These are phyloP conservation scores for Sus cebifrons DNA, from an alignment of 2,797 vertebrate species.

Conservation along the genomic window DNA sequence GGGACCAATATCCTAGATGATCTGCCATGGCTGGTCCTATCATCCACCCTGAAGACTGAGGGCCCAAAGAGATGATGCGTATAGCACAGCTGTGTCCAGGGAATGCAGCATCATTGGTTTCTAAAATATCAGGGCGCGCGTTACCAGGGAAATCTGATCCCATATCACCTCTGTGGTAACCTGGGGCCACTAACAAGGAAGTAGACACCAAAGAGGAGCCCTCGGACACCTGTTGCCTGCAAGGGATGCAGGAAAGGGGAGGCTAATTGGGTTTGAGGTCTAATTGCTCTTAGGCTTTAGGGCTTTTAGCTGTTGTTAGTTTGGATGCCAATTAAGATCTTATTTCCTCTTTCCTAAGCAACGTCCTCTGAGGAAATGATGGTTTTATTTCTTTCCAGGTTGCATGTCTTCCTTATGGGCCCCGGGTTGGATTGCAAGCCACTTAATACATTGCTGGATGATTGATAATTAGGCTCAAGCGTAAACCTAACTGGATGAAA, in stretches of 20 bases:
- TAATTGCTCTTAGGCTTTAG: not conserved
- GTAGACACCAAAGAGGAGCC: rapidly evolving
- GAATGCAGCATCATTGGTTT: not conserved
- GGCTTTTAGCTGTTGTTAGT: not conserved
- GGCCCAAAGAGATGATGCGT: not conserved
- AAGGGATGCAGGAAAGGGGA: not conserved
- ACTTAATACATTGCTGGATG: not conserved
- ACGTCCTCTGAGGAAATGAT: not conserved
- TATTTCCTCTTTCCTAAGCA: conserved; percentile 7
- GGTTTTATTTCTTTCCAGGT: not conserved
- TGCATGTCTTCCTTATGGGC: not conserved
- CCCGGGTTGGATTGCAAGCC: conserved; percentile 1
- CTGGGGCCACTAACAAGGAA: not conserved
- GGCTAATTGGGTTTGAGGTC: not conserved
- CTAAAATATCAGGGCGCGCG: not conserved
- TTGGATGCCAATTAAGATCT: conserved; percentile 39
- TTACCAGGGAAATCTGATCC: not conserved
- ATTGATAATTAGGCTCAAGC: not conserved
- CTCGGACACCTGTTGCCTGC: not conserved
- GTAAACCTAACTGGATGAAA: not conserved
- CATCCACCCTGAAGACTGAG: rapidly evolving
- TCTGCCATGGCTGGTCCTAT: rapidly evolving
- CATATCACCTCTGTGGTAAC: not conserved
- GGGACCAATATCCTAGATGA: not conserved
- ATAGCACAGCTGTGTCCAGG: not conserved